Conservation (phyloP, 2,888 invertebrate genomes). For the Steinernema carpocapsae region DNA sequence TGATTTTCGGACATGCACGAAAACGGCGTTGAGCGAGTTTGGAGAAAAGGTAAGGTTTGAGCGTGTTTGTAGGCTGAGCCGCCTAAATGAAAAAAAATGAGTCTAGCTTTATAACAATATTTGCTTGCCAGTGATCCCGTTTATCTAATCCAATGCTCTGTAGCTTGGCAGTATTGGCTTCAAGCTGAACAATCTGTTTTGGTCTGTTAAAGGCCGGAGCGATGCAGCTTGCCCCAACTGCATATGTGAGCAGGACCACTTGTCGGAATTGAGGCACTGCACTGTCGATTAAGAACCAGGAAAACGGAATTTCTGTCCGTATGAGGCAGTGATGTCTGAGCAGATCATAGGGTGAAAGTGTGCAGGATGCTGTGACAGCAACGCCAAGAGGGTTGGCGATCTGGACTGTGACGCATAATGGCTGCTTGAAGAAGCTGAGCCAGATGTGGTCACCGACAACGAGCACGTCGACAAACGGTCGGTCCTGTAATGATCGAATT, state of each 20-base stretch:
- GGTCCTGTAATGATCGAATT: constrained; percentile 55
- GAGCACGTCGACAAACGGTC: constrained; percentile 64
- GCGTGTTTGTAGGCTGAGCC: constrained; percentile 51
- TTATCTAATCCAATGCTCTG: constrained; percentile 17
- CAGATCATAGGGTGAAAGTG: constrained; percentile 39
- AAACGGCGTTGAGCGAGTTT: constrained; percentile 55
- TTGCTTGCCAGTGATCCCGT: constrained; percentile 16
- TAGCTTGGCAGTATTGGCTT: constrained; percentile 11
- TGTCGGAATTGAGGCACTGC: constrained; percentile 40
- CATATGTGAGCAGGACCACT: constrained; percentile 50
- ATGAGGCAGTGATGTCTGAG: constrained; percentile 55
- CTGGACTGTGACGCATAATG: constrained; percentile 59
- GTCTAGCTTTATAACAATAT: too few relatives aligned
- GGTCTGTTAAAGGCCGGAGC: constrained; percentile 53
- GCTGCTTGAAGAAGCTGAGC: constrained; percentile 47
- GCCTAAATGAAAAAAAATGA: too few relatives aligned
- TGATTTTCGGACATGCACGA: constrained; percentile 45
- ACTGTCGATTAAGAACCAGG: constrained; percentile 57
- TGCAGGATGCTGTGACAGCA: constrained; percentile 44
- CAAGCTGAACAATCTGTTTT: constrained; percentile 37
- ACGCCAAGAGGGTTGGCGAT: constrained; percentile 50
- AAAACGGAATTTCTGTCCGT: constrained; percentile 59
- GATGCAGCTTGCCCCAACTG: constrained; percentile 52
- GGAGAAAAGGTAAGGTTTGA: constrained; percentile 55
- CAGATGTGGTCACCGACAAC: constrained; percentile 57